A percentile compares a stretch with the other conserved stretches of the same genome.
These are phyloP conservation scores for Arenaria interpres DNA, from an alignment of 2,113 vertebrate species.

Conservation along the genomic window DNA sequence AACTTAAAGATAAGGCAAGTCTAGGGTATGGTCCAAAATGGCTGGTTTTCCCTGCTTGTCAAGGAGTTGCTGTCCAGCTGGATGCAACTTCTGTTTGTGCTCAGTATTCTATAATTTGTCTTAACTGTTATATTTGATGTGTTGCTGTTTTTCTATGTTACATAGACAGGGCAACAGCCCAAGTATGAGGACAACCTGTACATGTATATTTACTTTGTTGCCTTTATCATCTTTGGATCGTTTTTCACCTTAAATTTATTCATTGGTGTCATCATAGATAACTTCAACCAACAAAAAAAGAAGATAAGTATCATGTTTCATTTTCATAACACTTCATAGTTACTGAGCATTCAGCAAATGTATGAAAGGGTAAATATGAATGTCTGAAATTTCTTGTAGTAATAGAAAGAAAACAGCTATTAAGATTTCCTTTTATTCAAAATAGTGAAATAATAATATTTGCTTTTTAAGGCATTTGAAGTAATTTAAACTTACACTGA, in stretches of 20 bases:
- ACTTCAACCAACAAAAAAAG: slow-evolving; percentile 99
- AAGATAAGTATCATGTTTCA: slow-evolving; percentile 91
- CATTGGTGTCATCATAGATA: slow-evolving; percentile 98
- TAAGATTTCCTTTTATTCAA: not conserved
- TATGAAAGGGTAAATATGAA: not conserved
- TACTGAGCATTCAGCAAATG: not conserved
- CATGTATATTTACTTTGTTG: slow-evolving; percentile 95
- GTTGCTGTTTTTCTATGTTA: slow-evolving; percentile 42
- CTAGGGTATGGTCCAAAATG: not conserved
- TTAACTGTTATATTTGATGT: not conserved
- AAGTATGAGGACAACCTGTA: slow-evolving; percentile 82
- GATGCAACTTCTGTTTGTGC: not conserved
- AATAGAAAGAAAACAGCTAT: not conserved
- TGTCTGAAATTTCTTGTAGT: not conserved
- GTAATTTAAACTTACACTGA: not conserved
- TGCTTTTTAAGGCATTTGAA: not conserved
- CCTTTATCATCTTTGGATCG: slow-evolving; percentile 95
- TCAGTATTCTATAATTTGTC: not conserved
- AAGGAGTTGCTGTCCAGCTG: not conserved
- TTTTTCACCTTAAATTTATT: slow-evolving; percentile 98
- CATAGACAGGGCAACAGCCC: slow-evolving; percentile 84
- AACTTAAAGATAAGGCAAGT: not conserved
- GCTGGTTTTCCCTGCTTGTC: not conserved
- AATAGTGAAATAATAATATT: not conserved
- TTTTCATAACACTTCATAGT: not conserved